A percentile compares a stretch with the other conserved stretches of the same genome.
These are phyloP conservation scores for Amphipoea lucens DNA, from an alignment of 2,888 invertebrate species.

Conservation along the genomic window DNA sequence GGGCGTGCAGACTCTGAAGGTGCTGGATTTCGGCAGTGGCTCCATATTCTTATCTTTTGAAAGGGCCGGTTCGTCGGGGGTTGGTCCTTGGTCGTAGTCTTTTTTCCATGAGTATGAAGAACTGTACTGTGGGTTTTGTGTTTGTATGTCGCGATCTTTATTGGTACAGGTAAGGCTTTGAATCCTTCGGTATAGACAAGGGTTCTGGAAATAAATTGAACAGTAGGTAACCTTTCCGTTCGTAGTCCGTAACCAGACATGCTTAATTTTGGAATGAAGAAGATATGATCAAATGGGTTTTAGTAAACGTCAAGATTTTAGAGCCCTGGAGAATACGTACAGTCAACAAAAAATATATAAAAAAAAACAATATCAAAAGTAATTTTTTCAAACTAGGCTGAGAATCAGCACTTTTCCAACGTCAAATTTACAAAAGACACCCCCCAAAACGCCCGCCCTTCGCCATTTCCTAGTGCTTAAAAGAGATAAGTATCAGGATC, in stretches of 20 bases:
- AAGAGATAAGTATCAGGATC: too few species aligned
- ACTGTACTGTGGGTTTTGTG: conserved; percentile 31
- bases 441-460: too few species aligned
- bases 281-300: not conserved
- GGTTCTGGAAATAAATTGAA: conserved; percentile 68
- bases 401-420: too few species aligned
- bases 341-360: too few species aligned
- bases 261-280: not conserved
- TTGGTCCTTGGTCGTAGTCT: not conserved
- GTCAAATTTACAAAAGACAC: too few species aligned
- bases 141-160: conserved; percentile 67
- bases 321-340: not conserved
- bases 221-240: conserved; percentile 4
- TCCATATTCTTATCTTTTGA: conserved; percentile 7
- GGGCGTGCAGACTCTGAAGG: conserved; percentile 8
- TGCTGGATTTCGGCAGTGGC: conserved; percentile 5
- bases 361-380: too few species aligned
- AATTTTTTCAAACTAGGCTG: too few species aligned
- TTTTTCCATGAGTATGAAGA: not conserved
- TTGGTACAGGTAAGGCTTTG: conserved; percentile 65
- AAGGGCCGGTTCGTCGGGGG: not conserved
- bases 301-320: not conserved
- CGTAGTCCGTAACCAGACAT: not conserved
- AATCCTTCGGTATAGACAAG: conserved; percentile 68
- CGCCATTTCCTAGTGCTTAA: too few species aligned